A percentile compares a stretch with the other conserved stretches of the same genome.
Evolutionary conservation across 1,140 invertebrate species (phyloP).

Genomic region (Pogonognathellus flavescens): DNA sequence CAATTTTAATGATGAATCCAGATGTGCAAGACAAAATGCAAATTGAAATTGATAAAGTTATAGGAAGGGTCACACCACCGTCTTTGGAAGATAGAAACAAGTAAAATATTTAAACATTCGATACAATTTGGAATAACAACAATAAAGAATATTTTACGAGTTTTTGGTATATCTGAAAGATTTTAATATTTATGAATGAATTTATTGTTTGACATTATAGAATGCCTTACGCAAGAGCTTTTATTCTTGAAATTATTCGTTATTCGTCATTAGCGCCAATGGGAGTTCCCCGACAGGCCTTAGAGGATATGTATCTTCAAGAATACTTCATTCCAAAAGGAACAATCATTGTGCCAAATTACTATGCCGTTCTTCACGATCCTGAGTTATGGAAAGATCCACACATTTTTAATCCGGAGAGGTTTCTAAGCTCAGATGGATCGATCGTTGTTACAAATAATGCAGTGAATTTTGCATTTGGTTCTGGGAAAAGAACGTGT

Average conservation of each 20-base stretch:
- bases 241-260: conserved; percentile 53
- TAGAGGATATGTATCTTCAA: conserved; percentile 64
- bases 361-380: conserved; percentile 70
- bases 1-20: not conserved
- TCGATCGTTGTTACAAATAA: conserved; percentile 80
- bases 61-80: not conserved
- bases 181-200: no score
- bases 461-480: conserved; percentile 91
- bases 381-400: conserved; percentile 70
- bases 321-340: conserved; percentile 69
- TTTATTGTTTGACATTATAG: not conserved
- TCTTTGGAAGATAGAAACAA: not conserved
- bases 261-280: conserved; percentile 52
- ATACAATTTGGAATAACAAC: no score
- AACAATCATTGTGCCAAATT: conserved; percentile 69
- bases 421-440: conserved; percentile 70
- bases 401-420: conserved; percentile 70
- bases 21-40: not conserved
- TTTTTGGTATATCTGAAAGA: no score
- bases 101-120: not conserved
- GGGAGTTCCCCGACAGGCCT: conserved; percentile 15
- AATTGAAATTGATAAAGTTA: not conserved
- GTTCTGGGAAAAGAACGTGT: conserved; percentile 76
- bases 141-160: no score
- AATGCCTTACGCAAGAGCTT: conserved; percentile 65